phyloP scores from a whole-genome alignment of 2,113 vertebrate species.

The Coracopsis vasa region DNA sequence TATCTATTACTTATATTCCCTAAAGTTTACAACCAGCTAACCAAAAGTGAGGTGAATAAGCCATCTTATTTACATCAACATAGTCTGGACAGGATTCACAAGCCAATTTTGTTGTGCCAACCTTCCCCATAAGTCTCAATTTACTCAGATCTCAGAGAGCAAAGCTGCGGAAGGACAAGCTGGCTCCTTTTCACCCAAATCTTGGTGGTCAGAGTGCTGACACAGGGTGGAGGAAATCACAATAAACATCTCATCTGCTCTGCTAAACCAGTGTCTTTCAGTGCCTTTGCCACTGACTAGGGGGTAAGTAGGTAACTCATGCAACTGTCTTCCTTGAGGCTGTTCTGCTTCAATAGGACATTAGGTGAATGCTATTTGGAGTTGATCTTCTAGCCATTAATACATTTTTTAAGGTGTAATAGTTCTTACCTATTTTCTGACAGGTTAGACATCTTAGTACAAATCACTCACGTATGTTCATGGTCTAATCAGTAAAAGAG shows the following conservation, averaged over 20 bases:
- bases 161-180: neutral
- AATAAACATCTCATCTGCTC: neutral
- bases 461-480: neutral
- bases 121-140: neutral
- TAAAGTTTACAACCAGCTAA: neutral
- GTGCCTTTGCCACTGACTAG: neutral
- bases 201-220: neutral
- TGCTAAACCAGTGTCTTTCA: neutral
- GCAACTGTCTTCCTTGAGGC: neutral
- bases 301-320: rapidly evolving
- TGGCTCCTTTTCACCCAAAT: neutral
- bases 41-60: neutral
- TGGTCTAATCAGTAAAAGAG: neutral
- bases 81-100: neutral
- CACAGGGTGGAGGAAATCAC: neutral
- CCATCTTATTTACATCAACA: neutral
- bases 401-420: neutral
- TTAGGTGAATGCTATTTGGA: neutral
- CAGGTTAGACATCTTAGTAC: neutral
- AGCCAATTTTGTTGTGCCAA: neutral
- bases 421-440: neutral
- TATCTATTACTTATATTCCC: neutral
- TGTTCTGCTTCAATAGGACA: neutral
- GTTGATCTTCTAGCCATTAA: neutral
- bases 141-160: neutral